Percentiles rank a stretch among this genome's conserved stretches.
Conservation (phyloP, 2,888 invertebrate species). For the Cyaniris semiargus region DNA sequence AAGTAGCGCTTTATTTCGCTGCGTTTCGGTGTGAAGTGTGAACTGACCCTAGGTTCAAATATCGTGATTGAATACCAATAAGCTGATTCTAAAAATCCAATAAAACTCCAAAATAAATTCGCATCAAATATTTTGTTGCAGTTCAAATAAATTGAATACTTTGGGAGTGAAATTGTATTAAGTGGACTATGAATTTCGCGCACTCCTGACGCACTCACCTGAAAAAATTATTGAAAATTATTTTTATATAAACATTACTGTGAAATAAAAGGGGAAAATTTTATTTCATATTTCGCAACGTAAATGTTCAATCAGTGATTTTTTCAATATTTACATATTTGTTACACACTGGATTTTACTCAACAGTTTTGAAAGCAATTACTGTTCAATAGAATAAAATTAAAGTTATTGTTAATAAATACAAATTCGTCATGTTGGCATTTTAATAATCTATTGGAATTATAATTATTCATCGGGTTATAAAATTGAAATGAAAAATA, state of each 20-base stretch:
- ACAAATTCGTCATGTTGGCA: too few species aligned
- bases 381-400: too few species aligned
- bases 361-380: neutral
- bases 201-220: constrained; percentile 4
- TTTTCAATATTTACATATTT: neutral
- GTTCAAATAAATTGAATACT: neutral
- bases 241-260: neutral
- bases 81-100: neutral
- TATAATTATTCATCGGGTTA: too few species aligned
- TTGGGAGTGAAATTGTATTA: constrained; percentile 6
- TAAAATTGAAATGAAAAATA: too few species aligned
- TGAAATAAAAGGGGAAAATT: neutral
- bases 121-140: constrained; percentile 1
- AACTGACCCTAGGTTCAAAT: neutral
- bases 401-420: neutral
- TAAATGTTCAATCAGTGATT: neutral
- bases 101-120: neutral
- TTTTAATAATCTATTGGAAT: too few species aligned
- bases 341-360: neutral
- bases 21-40: neutral
- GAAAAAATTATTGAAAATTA: neutral
- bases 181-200: neutral
- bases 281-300: neutral
- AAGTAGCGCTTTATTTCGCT: too few species aligned
- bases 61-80: neutral